Base-by-base conservation (phyloP, 1,140 invertebrate genomes). In the Paracyclopina nana region DNA sequence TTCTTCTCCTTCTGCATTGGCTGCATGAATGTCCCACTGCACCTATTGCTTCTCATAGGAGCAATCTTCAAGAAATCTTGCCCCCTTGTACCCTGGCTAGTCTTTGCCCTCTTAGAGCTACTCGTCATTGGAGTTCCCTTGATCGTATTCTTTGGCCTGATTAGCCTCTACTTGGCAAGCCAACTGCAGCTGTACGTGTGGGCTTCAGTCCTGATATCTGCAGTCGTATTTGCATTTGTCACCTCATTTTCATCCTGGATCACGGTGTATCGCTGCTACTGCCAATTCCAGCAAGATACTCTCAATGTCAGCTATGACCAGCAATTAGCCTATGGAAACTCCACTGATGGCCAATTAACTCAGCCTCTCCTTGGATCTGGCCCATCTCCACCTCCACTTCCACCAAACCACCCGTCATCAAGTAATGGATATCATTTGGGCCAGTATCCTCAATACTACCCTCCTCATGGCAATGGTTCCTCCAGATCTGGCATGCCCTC, bases 361-460 rank as follows among this genome's bases (percentile, higher is more conserved):
- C 25, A 48, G 28, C 43, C 43, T 27, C 45, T 48, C 14, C 25
- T 25, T 27, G n/a, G n/a, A n/a, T n/a, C n/a, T n/a, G n/a, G n/a
- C n/a, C n/a, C n/a, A n/a, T n/a, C n/a, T 30, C 12, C 45, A 22
- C 12, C 45, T 14, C 20, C 14, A 48, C 12, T 25, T 11, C 27
- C 9, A 28, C 12, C 27, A 28, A 26, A 8, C 20, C 25, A n/a
- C 42, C 14, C 4, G 42, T 12, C 34, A 38, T 38, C 34, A 38
- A 3, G n/a, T 20, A 38, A 9, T 38, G 45, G 45, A 12, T 48
- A 48, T n/a, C 25, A 48, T 14, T 22, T 42, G 40, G 28, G 28
- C 16, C 45, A 48, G 22, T 48, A 48, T 48, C 45, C 45, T 20
- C 45, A 48, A 22, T 48, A 48, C 22, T 48, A 48, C 27, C 45